Percentiles rank a stretch among this genome's conserved stretches.
These are phyloP conservation scores for Lasioglossum malachurum DNA, from an alignment of 2,888 invertebrate species.

Conservation along the genomic window DNA sequence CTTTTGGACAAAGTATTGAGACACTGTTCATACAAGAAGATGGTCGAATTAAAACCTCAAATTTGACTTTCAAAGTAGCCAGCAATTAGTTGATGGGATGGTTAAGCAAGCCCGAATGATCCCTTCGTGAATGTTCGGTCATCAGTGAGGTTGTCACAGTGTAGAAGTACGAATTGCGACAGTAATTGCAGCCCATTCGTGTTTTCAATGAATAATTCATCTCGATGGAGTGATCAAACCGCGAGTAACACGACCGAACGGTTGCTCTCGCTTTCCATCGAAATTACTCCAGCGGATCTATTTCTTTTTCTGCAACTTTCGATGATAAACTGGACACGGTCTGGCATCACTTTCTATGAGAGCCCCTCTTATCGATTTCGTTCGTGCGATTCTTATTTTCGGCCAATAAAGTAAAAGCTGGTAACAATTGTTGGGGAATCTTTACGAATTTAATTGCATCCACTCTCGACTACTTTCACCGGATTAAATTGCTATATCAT, in stretches of 20 bases:
- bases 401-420: not conserved
- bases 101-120: not conserved
- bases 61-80: slow-evolving; percentile 1
- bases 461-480: not conserved
- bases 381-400: slow-evolving; percentile 20
- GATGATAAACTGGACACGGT: slow-evolving; percentile 32
- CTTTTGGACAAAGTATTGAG: not conserved
- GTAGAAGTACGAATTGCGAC: not conserved
- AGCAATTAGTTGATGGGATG: not conserved
- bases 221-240: slow-evolving; percentile 5
- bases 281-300: slow-evolving; percentile 25
- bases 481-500: not conserved
- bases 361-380: slow-evolving; percentile 2
- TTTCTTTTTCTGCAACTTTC: slow-evolving; percentile 47
- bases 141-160: not conserved
- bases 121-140: not conserved
- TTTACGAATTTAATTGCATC: slow-evolving; percentile 7
- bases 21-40: not conserved
- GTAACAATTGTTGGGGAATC: slow-evolving; percentile 5
- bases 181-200: not conserved
- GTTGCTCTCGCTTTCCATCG: slow-evolving; percentile 40
- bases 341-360: slow-evolving; percentile 39
- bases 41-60: not conserved
- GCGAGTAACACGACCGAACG: slow-evolving; percentile 17
- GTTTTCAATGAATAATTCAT: slow-evolving; percentile 40